Conservation (phyloP, 2,888 invertebrate species). For the Sinodicranocentrus sp. region DNA sequence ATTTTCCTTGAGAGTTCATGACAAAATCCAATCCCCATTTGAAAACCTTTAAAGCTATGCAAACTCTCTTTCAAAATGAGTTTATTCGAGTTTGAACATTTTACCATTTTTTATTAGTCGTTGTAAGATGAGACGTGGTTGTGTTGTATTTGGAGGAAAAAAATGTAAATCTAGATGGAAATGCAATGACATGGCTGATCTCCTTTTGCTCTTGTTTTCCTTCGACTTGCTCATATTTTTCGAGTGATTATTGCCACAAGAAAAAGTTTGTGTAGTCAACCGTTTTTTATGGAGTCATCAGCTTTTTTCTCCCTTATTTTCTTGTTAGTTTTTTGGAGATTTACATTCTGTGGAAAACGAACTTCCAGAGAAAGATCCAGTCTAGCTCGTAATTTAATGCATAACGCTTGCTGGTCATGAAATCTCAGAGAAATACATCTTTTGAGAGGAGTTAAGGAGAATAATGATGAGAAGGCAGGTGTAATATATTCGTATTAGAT, state of each 20-base stretch:
- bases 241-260: constrained; percentile 56
- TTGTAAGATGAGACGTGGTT: constrained; percentile 49
- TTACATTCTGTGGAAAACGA: background rate
- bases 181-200: constrained; percentile 55
- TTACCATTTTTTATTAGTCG: constrained; percentile 39
- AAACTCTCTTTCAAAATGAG: too few relatives aligned
- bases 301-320: constrained; percentile 1
- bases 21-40: too few relatives aligned
- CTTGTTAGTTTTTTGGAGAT: too few relatives aligned
- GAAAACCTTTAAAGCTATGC: too few relatives aligned
- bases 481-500: too few relatives aligned
- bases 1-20: too few relatives aligned
- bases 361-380: constrained; percentile 8
- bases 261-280: constrained; percentile 36
- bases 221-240: constrained; percentile 54
- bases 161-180: constrained; percentile 45
- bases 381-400: constrained; percentile 49
- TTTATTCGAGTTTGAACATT: background rate
- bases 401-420: constrained; percentile 55
- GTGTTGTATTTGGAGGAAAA: background rate
- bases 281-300: constrained; percentile 48
- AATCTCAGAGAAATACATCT: too few relatives aligned
- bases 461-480: too few relatives aligned
- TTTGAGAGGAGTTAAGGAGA: background rate
- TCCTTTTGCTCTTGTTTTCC: constrained; percentile 55